These are phyloP conservation scores for Hypena proboscidalis DNA, from an alignment of 2,888 invertebrate species.

Conservation along the genomic window DNA sequence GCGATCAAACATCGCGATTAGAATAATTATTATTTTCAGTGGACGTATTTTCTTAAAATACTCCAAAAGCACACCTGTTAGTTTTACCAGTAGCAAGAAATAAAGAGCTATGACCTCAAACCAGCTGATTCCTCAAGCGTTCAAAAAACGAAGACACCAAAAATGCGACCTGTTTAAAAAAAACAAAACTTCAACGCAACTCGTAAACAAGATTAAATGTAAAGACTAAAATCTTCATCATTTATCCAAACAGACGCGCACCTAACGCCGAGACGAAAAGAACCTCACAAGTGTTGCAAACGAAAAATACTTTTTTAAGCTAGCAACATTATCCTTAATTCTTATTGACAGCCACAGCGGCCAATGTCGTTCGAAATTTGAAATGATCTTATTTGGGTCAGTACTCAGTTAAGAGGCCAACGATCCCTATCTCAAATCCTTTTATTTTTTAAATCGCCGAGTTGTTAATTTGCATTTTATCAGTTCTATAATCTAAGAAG, in stretches of 20 bases:
- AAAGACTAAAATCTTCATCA: conserved; percentile 42
- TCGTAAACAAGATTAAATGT: conserved; percentile 16
- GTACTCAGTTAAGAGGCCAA: conserved; percentile 77
- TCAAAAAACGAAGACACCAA: conserved; percentile 6
- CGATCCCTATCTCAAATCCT: conserved; percentile 69
- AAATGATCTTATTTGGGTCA: conserved; percentile 82
- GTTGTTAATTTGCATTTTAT: conserved; percentile 79
- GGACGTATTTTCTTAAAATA: too few species aligned
- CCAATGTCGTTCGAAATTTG: conserved; percentile 66
- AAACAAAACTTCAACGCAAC: conserved; percentile 25
- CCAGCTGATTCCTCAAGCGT: conserved; percentile 23
- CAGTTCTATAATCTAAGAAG: conserved; percentile 73
- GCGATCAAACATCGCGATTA: too few species aligned
- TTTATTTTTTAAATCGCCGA: conserved; percentile 76
- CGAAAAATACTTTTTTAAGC: conserved; percentile 53
- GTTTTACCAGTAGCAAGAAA: conserved; percentile 10
- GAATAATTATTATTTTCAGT: too few species aligned
- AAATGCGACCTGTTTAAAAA: conserved; percentile 8
- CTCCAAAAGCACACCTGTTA: conserved; percentile 2
- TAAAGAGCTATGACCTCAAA: conserved; percentile 13
- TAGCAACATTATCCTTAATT: conserved; percentile 77
- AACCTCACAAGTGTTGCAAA: conserved; percentile 32
- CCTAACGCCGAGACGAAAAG: conserved; percentile 22
- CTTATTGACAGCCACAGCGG: conserved; percentile 73
- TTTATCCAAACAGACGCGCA: conserved; percentile 20